Evolutionary conservation across 2,797 vertebrate species (phyloP).

Genomic region (Parotocinclus haroldoi): DNA sequence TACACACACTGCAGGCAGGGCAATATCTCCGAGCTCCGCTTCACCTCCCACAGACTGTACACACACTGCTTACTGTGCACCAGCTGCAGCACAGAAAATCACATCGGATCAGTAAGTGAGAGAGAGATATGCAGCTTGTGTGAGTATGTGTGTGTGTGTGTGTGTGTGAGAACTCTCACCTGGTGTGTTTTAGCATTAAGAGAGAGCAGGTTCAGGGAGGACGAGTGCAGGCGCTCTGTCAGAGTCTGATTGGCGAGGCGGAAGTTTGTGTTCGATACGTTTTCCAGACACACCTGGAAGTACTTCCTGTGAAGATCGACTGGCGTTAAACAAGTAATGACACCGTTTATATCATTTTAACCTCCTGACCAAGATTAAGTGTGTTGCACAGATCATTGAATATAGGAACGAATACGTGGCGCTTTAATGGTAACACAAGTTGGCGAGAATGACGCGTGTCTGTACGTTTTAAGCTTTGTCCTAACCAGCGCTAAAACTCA

Average conservation of each 20-base stretch:
- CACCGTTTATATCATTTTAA: no score
- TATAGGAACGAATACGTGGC: no score
- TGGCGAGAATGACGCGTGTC: no score
- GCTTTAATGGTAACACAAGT: no score
- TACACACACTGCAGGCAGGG: conserved; percentile 80
- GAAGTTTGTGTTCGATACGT: conserved; percentile 87
- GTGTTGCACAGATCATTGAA: no score
- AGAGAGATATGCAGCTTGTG: no score
- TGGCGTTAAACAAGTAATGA: conserved; percentile 20
- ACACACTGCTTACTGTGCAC: conserved; percentile 84
- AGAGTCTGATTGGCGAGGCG: conserved; percentile 79
- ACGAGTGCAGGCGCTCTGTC: conserved; percentile 60
- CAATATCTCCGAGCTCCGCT: conserved; percentile 79
- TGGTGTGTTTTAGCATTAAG: conserved; percentile 78
- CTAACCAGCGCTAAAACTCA: no score
- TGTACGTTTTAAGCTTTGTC: no score
- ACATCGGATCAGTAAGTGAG: no score
- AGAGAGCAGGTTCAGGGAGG: conserved; percentile 72
- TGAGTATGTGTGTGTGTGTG: no score
- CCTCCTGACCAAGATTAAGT: no score
- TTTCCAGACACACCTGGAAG: conserved; percentile 90
- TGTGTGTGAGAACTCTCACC: conserved; percentile 64
- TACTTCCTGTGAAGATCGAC: conserved; percentile 85
- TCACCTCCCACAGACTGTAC: conserved; percentile 93
- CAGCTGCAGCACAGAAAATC: conserved; percentile 59